Evolutionary conservation across 2,113 vertebrate species (phyloP), one percentile per base, ranked within the genome.

Genomic region (Dasypus novemcinctus): DNA sequence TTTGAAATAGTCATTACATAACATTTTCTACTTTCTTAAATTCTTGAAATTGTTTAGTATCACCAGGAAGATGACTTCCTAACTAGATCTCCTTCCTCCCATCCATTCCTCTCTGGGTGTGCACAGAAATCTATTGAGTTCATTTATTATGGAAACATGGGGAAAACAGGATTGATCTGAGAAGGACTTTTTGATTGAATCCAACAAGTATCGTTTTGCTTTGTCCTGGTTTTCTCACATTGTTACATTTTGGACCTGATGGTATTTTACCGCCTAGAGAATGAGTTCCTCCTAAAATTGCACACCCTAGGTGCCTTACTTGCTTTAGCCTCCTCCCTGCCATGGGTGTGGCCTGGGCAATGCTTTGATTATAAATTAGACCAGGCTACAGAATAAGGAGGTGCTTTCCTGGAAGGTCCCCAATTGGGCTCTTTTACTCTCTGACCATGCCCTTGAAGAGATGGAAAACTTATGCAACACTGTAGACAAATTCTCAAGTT

Each of bases 1-100:
- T 82, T 31, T 90, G 9, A 57, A 57, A 57, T 57, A 57, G 18
- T 20, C 54, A 57, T 57, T 57, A 57, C 54, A 57, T 18, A 17
- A 57, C 54, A 57, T 20, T 69, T 87, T 86, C 38, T 54, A 85
- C 11, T 6, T 87, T 93, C 68, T 84, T 74, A 90, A 83, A 83
- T 79, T 72, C 52, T 88, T 80, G 29, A 63, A 36, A 18, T 87
- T 75, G 46, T 57, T 95, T 81, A 94, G 72, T 57, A 83, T 91
- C 29, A 23, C 8, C 20, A 33, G 27, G 54, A 92, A 79, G 23
- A 63, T 68, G 41, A 23, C 64, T 90, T 83, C 49, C 66, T 90
- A 59, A 54, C 1, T 14, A 38, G 23, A 15, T 1, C 25, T 20
- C 38, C 12, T 79, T 63, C 20, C 33, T 41, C 10, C 11, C 12